A percentile compares a stretch with the other conserved stretches of the same genome.
Conservation (phyloP, 2,888 invertebrate species). For the Abrostola triplasia region DNA sequence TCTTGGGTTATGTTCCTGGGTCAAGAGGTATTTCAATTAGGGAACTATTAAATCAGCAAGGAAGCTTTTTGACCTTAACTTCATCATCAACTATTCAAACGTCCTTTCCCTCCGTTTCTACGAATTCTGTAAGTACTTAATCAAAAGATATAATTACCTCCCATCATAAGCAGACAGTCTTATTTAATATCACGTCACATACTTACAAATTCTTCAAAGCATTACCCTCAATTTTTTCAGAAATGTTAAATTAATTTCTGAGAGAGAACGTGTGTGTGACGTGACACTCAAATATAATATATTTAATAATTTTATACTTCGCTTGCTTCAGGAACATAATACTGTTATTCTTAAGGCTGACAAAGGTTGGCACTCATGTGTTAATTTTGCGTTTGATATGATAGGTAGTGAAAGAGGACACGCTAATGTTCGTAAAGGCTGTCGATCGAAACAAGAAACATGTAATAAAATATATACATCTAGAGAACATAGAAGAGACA, state of each 20-base stretch:
- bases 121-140: not conserved
- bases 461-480: too few species aligned
- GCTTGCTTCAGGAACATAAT: constrained; percentile 2
- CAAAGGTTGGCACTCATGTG: not conserved
- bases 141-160: not conserved
- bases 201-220: constrained; percentile 9
- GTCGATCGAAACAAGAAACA: too few species aligned
- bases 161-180: not conserved
- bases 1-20: too few species aligned
- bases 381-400: not conserved
- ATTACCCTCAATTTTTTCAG: constrained; percentile 9
- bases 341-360: constrained; percentile 11
- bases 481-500: too few species aligned
- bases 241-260: constrained; percentile 48
- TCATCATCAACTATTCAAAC: not conserved
- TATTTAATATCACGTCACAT: not conserved
- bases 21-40: too few species aligned
- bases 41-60: too few species aligned
- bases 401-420: not conserved
- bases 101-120: not conserved
- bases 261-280: constrained; percentile 23
- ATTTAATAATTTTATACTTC: constrained; percentile 20
- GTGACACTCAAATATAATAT: constrained; percentile 12
- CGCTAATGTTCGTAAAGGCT: not conserved
- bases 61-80: not conserved